Evolutionary conservation across 2,888 invertebrate genomes (phyloP).

Genomic region (Amphipyra berbera): DNA sequence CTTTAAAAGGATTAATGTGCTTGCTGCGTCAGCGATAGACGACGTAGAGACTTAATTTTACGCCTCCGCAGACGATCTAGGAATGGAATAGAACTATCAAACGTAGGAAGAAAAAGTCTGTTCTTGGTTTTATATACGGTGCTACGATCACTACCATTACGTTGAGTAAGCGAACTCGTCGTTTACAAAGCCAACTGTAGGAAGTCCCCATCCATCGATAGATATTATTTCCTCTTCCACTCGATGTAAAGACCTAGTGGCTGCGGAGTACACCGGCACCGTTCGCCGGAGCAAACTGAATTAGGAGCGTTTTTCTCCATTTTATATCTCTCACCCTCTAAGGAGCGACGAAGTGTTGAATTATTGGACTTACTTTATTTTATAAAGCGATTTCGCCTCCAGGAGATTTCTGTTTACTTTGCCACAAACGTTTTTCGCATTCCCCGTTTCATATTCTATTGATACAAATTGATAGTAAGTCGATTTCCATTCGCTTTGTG

Average conservation of each 20-base stretch:
- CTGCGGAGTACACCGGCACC: slow-evolving; percentile 76
- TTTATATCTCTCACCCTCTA: slow-evolving; percentile 82
- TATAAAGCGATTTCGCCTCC: slow-evolving; percentile 82
- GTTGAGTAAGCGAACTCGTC: slow-evolving; percentile 69
- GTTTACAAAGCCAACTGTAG: slow-evolving; percentile 68
- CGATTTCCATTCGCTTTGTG: slow-evolving; percentile 56
- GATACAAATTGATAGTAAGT: slow-evolving; percentile 69
- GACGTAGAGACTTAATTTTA: slow-evolving; percentile 44
- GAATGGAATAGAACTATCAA: slow-evolving; percentile 55
- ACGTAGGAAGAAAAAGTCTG: slow-evolving; percentile 54
- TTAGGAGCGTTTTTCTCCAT: slow-evolving; percentile 87
- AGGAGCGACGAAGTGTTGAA: slow-evolving; percentile 85
- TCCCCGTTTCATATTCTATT: slow-evolving; percentile 72
- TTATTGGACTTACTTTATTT: slow-evolving; percentile 88
- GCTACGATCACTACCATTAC: slow-evolving; percentile 62
- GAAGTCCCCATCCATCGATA: slow-evolving; percentile 71
- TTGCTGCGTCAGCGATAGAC: slow-evolving; percentile 35
- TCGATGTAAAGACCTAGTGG: slow-evolving; percentile 74
- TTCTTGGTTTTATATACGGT: slow-evolving; percentile 54
- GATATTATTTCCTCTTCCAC: slow-evolving; percentile 78
- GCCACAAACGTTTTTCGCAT: slow-evolving; percentile 72
- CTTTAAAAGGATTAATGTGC: slow-evolving; percentile 34
- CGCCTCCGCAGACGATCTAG: slow-evolving; percentile 32
- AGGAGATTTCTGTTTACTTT: slow-evolving; percentile 83
- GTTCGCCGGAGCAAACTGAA: slow-evolving; percentile 83